A percentile compares a stretch with the other conserved stretches of the same genome.
Conservation (phyloP, 2,797 vertebrate genomes). For the Argentina silus region DNA sequence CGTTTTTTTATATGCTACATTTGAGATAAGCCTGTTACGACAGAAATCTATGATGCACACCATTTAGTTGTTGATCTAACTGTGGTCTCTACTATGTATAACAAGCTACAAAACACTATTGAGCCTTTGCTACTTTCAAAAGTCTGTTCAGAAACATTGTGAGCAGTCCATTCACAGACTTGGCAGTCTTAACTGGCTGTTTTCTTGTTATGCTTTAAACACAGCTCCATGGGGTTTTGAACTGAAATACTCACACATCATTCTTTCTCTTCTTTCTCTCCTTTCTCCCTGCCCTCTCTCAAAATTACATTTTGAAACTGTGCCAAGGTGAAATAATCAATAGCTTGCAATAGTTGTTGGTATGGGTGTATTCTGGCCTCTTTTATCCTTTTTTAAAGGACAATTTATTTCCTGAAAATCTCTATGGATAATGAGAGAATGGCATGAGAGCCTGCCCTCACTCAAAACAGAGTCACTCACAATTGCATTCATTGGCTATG, state of each 20-base stretch:
- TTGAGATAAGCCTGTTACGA: constrained; percentile 31
- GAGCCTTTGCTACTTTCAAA: constrained; percentile 40
- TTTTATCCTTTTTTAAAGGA: neutral
- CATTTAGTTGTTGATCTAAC: constrained; percentile 38
- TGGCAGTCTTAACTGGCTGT: constrained; percentile 45
- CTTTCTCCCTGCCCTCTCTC: constrained; percentile 8
- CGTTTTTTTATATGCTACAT: constrained; percentile 9
- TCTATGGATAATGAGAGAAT: neutral
- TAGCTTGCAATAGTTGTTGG: constrained; percentile 49
- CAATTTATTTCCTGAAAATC: too few relatives aligned
- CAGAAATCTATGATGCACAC: constrained; percentile 12
- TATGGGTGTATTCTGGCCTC: neutral
- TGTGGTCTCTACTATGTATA: constrained; percentile 24
- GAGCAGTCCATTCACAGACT: constrained; percentile 50
- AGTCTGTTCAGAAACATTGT: constrained; percentile 42
- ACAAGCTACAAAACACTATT: constrained; percentile 41
- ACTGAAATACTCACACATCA: constrained; percentile 42
- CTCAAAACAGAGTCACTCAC: neutral
- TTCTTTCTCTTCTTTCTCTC: constrained; percentile 2
- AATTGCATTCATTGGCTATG: neutral
- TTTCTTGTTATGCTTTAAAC: constrained; percentile 51
- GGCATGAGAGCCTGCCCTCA: neutral
- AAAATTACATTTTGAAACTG: constrained; percentile 56
- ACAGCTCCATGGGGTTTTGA: constrained; percentile 38
- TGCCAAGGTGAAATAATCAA: constrained; percentile 59